Evolutionary conservation across 2,113 vertebrate genomes (phyloP).

Genomic region (Monarcha castaneiventris): DNA sequence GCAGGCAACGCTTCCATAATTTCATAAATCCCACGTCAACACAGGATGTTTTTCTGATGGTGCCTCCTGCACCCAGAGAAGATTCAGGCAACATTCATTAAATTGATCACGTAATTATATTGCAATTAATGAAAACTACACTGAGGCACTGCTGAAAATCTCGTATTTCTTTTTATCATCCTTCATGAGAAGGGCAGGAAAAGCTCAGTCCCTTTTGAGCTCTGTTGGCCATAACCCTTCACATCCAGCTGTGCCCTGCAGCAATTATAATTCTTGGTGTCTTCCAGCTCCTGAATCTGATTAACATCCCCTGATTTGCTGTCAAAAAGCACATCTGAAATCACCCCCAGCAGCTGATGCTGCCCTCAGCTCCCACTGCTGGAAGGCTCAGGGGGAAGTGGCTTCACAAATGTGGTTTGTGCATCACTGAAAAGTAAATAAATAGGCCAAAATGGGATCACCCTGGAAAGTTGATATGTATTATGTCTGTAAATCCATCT

Average conservation of each 20-base stretch:
- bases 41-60: neutral
- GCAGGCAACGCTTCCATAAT: fast-evolving
- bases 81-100: neutral
- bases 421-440: neutral
- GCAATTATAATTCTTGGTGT: fast-evolving
- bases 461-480: fast-evolving
- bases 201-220: neutral
- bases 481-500: neutral
- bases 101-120: neutral
- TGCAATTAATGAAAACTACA: neutral
- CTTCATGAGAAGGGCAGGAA: neutral
- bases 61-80: neutral
- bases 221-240: neutral
- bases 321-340: neutral
- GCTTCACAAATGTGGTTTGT: neutral
- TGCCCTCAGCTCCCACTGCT: neutral
- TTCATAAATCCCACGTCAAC: neutral
- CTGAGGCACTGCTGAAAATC: neutral
- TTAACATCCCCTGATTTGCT: neutral
- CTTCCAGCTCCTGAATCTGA: neutral
- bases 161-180: neutral
- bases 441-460: neutral
- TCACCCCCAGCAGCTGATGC: neutral
- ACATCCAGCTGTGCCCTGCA: neutral
- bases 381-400: neutral